phyloP scores from a whole-genome alignment of 2,113 vertebrate genomes.

The Microcebus jonahi region DNA sequence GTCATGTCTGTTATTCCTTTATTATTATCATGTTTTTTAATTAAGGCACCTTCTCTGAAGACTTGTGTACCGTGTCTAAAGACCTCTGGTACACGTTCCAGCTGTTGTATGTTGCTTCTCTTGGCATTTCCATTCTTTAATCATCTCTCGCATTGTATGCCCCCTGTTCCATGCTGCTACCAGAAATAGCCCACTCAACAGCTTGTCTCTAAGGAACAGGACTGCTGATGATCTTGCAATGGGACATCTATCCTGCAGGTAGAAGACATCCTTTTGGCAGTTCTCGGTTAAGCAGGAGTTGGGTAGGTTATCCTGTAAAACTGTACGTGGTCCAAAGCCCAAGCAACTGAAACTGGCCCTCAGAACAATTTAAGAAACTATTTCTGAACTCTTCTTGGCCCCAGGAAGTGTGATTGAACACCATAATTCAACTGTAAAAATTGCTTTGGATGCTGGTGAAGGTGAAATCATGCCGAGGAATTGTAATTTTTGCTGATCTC shows the following conservation, averaged over 20 bases:
- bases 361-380: slow-evolving; percentile 36
- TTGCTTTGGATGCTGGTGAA: not conserved
- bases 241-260: slow-evolving; percentile 75
- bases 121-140: slow-evolving; percentile 47
- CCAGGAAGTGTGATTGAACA: not conserved
- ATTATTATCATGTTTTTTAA: no score
- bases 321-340: slow-evolving; percentile 41
- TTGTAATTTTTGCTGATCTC: not conserved
- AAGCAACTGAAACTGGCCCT: slow-evolving; percentile 25
- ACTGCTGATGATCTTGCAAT: slow-evolving; percentile 61
- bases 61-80: not conserved
- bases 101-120: slow-evolving; percentile 35
- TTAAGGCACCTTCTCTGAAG: not conserved
- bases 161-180: slow-evolving; percentile 61
- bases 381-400: not conserved
- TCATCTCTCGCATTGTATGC: slow-evolving; percentile 70
- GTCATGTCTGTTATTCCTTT: not conserved
- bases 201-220: slow-evolving; percentile 67
- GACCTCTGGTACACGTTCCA: slow-evolving; percentile 57
- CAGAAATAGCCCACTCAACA: slow-evolving; percentile 70
- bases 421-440: not conserved
- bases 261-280: slow-evolving; percentile 66
- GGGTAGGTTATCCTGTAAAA: slow-evolving; percentile 27
- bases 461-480: not conserved
- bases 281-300: not conserved